These are phyloP conservation scores for Cantharis lateralis DNA, from an alignment of 2,888 invertebrate species.

Conservation along the genomic window DNA sequence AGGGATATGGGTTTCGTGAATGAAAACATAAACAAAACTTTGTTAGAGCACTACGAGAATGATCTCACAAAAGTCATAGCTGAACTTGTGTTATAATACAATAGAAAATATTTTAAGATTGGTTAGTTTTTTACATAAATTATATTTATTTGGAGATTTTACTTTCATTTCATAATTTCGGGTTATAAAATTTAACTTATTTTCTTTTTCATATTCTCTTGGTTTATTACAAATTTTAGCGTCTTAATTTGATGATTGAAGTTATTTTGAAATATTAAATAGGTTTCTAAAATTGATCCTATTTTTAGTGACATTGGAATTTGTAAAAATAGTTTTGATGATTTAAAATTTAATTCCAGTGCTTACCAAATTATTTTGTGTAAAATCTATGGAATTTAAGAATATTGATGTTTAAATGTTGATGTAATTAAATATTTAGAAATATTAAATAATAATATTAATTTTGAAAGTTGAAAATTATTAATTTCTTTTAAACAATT, in stretches of 20 bases:
- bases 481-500: not conserved
- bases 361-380: not conserved
- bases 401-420: not conserved
- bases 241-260: not conserved
- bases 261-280: not conserved
- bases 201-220: not conserved
- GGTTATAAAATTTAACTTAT: not conserved
- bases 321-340: not conserved
- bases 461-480: not conserved
- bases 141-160: not conserved
- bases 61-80: conserved; percentile 53
- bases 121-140: not conserved
- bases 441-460: not conserved
- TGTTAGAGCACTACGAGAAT: conserved; percentile 53
- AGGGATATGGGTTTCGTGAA: conserved; percentile 57
- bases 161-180: not conserved
- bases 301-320: not conserved
- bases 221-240: not conserved
- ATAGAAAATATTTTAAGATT: not conserved
- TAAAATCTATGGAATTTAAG: not conserved
- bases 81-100: conserved; percentile 45
- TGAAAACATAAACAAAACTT: conserved; percentile 52
- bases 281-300: not conserved
- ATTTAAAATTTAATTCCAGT: not conserved
- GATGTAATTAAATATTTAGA: not conserved